These are phyloP conservation scores for Dendronephthya gigantea DNA, from an alignment of 64 coral and sea anemone species.

Conservation along the genomic window DNA sequence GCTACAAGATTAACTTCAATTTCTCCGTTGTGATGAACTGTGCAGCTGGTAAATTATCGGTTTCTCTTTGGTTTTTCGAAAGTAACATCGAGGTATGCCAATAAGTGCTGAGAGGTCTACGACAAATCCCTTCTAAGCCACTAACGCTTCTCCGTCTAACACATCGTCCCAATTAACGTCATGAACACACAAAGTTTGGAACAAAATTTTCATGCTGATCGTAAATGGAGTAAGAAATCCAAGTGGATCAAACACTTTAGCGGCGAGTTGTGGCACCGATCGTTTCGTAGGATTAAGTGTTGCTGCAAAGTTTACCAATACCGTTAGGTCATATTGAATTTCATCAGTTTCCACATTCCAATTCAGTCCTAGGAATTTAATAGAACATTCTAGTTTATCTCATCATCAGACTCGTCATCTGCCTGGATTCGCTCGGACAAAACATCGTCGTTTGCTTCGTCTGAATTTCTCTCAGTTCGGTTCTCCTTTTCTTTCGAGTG, in stretches of 20 bases:
- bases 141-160: neutral
- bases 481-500: neutral
- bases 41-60: conserved; percentile 16
- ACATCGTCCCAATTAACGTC: neutral
- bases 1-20: conserved; percentile 25
- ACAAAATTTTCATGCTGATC: neutral
- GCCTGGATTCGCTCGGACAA: too few species aligned
- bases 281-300: neutral
- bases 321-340: neutral
- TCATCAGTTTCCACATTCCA: neutral
- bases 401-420: neutral
- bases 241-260: neutral
- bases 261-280: neutral
- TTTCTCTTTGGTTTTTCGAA: neutral
- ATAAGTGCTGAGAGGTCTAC: neutral
- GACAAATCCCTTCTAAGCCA: neutral
- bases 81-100: neutral
- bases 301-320: neutral
- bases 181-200: neutral
- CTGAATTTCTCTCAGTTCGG: too few species aligned
- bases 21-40: conserved; percentile 26
- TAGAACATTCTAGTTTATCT: neutral
- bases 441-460: neutral
- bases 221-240: neutral
- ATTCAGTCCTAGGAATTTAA: neutral